These are phyloP conservation scores for Poeciliopsis gracilis DNA, from an alignment of 2,797 vertebrate genomes.

Conservation along the genomic window DNA sequence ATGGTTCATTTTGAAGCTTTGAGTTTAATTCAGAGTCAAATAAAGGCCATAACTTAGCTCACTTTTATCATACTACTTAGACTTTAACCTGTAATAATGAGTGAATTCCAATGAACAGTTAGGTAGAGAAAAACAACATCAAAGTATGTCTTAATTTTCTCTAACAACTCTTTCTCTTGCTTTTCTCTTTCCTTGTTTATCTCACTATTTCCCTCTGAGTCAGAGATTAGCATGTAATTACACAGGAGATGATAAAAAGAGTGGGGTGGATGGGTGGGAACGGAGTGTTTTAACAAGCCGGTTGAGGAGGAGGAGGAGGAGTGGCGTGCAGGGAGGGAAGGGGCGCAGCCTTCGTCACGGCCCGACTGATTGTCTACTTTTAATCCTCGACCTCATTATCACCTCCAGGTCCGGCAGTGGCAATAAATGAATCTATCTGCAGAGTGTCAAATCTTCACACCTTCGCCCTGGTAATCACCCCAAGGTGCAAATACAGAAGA, in stretches of 20 bases:
- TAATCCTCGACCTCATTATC: constrained; percentile 99
- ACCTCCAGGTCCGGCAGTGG: constrained; percentile 94
- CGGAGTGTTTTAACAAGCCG: constrained; percentile 85
- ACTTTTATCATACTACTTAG: background rate
- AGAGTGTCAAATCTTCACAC: constrained; percentile 95
- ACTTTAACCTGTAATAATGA: background rate
- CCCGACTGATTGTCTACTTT: constrained; percentile 90
- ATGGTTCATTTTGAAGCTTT: background rate
- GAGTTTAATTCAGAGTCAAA: background rate
- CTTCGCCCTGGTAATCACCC: constrained; percentile 91
- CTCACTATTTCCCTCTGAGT: constrained; percentile 50
- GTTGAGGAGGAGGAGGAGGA: constrained; percentile 44
- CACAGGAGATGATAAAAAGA: constrained; percentile 77
- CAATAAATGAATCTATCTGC: constrained; percentile 97
- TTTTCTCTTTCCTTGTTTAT: constrained; percentile 22
- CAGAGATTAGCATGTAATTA: constrained; percentile 83
- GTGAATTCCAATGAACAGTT: background rate
- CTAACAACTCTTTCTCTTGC: background rate
- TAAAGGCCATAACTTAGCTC: background rate
- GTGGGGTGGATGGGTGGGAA: constrained; percentile 35
- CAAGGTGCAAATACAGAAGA: constrained; percentile 89
- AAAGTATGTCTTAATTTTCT: background rate
- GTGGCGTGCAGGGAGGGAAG: constrained; percentile 40
- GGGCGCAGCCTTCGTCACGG: constrained; percentile 74
- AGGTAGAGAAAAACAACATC: background rate